Percentiles rank a stretch among this genome's conserved stretches.
Conservation (phyloP, 2,113 vertebrate genomes). For the Anser cygnoides region DNA sequence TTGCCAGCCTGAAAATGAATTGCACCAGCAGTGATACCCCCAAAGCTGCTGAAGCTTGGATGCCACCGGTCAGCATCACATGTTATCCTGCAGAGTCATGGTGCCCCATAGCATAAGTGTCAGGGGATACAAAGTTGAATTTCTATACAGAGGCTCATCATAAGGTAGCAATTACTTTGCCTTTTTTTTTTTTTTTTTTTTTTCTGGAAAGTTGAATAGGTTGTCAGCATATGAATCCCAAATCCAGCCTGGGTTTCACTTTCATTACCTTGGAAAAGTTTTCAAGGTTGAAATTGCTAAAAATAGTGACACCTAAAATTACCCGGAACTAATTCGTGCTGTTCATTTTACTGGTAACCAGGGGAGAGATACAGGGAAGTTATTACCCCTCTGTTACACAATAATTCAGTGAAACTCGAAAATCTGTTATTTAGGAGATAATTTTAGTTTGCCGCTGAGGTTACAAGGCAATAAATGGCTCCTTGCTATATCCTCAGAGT, state of each 20-base stretch:
- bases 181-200: background rate
- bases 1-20: background rate
- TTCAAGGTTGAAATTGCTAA: slow-evolving; percentile 37
- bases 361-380: slow-evolving; percentile 68
- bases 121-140: background rate
- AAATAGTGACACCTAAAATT: slow-evolving; percentile 32
- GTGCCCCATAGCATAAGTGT: background rate
- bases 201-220: background rate
- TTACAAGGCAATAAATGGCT: slow-evolving; percentile 74
- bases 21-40: background rate
- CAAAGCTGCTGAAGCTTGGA: background rate
- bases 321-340: slow-evolving; percentile 47
- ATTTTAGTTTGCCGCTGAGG: slow-evolving; percentile 67
- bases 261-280: slow-evolving; percentile 10
- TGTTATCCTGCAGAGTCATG: background rate
- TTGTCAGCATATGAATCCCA: background rate
- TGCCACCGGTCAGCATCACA: background rate
- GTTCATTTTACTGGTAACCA: slow-evolving; percentile 64
- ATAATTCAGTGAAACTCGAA: slow-evolving; percentile 72
- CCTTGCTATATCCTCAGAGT: slow-evolving; percentile 58
- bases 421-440: slow-evolving; percentile 78
- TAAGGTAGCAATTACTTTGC: background rate
- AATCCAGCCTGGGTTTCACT: background rate
- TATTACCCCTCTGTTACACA: slow-evolving; percentile 54
- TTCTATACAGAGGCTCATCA: background rate